These are phyloP conservation scores for Sarcophilus harrisii DNA, from an alignment of 2,797 vertebrate genomes.

Conservation along the genomic window DNA sequence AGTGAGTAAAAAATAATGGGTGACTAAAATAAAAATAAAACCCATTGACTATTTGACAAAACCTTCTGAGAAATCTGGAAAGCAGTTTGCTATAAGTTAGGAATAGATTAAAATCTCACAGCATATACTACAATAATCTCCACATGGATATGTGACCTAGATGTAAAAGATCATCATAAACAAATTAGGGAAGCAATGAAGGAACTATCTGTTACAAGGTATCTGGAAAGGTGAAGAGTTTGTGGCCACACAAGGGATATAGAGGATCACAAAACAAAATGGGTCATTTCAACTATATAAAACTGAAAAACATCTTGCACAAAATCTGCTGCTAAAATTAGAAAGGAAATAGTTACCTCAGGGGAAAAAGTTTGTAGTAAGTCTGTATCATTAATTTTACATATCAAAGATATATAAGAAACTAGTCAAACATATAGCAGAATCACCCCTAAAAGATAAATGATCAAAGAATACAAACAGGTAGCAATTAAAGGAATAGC, in stretches of 20 bases:
- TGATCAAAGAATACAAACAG: background rate
- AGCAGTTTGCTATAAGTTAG: background rate
- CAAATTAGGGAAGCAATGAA: background rate
- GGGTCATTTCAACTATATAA: background rate
- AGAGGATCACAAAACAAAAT: background rate
- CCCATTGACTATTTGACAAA: background rate
- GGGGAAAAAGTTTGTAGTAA: background rate
- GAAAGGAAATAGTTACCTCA: background rate
- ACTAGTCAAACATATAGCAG: background rate
- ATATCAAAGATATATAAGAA: background rate
- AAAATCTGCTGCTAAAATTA: background rate
- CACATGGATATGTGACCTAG: background rate
- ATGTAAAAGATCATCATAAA: background rate
- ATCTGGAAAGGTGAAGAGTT: background rate
- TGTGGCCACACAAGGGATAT: background rate
- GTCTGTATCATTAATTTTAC: background rate
- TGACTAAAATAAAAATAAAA: no score
- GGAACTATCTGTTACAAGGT: background rate
- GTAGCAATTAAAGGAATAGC: background rate
- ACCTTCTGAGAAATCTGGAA: background rate
- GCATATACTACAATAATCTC: background rate
- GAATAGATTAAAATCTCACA: background rate
- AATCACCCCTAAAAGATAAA: background rate
- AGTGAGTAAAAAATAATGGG: no score
- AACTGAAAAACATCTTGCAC: background rate